These are phyloP conservation scores for Unio pictorum DNA, from an alignment of 2,888 invertebrate genomes.

Conservation along the genomic window DNA sequence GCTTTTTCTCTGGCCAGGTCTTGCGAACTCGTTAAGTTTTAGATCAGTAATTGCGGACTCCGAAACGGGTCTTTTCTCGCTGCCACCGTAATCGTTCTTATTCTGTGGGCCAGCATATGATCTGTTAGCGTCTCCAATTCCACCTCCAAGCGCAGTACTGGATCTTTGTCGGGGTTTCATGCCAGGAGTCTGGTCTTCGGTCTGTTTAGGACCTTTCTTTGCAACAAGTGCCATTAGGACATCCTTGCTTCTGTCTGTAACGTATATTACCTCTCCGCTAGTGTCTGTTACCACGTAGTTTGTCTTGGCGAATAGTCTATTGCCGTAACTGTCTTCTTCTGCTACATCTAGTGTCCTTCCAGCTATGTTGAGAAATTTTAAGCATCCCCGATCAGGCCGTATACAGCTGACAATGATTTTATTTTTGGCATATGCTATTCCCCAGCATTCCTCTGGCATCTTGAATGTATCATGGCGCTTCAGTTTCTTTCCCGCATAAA, in stretches of 20 bases:
- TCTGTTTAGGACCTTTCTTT: constrained; percentile 3
- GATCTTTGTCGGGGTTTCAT: constrained; percentile 22
- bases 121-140: background rate
- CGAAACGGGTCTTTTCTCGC: no score
- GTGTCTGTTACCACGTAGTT: constrained; percentile 32
- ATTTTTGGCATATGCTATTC: constrained; percentile 26
- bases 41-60: no score
- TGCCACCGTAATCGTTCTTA: no score
- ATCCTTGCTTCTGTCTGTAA: constrained; percentile 36
- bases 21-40: no score
- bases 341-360: constrained; percentile 31
- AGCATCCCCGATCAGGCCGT: constrained; percentile 26
- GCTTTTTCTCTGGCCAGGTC: no score
- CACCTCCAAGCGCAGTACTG: constrained; percentile 27
- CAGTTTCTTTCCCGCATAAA: constrained; percentile 32
- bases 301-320: constrained; percentile 36
- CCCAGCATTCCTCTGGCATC: constrained; percentile 39
- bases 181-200: no score
- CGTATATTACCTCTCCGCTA: constrained; percentile 27
- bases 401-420: constrained; percentile 33
- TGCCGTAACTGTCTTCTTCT: constrained; percentile 29
- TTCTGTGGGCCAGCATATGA: no score
- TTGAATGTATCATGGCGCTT: constrained; percentile 33
- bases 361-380: constrained; percentile 33
- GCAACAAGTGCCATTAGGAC: constrained; percentile 24